These are phyloP conservation scores for Fregetta grallaria DNA, from an alignment of 2,113 vertebrate genomes.

Conservation along the genomic window DNA sequence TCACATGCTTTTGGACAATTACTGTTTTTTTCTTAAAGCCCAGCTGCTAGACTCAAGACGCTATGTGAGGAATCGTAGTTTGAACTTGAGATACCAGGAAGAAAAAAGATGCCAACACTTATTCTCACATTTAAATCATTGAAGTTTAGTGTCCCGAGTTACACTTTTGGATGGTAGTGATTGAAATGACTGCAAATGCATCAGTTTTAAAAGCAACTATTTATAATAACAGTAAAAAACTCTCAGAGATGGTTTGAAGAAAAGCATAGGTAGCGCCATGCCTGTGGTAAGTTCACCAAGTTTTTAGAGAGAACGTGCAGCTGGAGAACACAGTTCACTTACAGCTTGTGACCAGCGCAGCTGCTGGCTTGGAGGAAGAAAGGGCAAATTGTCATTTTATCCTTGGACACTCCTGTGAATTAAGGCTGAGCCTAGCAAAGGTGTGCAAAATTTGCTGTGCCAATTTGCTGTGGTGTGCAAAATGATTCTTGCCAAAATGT, in stretches of 20 bases:
- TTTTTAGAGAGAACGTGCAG: neutral
- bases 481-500: neutral
- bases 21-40: neutral
- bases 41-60: neutral
- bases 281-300: neutral
- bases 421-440: neutral
- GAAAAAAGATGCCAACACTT: neutral
- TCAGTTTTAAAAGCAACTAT: neutral
- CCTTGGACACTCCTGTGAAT: neutral
- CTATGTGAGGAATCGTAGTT: neutral
- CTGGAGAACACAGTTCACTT: neutral
- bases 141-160: neutral
- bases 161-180: neutral
- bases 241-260: neutral
- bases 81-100: neutral
- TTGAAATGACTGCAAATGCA: neutral
- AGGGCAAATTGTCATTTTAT: neutral
- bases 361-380: neutral
- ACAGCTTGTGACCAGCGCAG: neutral
- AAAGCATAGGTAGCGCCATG: neutral
- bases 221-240: neutral
- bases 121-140: neutral
- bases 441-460: too few relatives aligned
- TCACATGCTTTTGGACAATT: neutral
- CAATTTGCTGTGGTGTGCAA: neutral